These are phyloP conservation scores for Thalpophila matura DNA, from an alignment of 2,888 invertebrate species.

Conservation along the genomic window DNA sequence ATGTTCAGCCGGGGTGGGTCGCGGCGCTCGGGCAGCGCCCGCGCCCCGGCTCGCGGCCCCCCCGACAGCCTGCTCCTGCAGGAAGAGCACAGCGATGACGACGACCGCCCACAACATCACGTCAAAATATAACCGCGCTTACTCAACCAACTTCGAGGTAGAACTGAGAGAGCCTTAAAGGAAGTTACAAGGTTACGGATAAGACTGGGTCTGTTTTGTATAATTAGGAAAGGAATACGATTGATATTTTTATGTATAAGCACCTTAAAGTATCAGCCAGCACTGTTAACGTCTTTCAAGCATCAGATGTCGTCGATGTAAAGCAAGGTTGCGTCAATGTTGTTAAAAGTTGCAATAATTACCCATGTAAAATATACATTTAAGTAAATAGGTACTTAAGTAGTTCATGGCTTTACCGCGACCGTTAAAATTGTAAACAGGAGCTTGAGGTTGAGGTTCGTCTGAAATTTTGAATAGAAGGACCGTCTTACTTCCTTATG, in stretches of 20 bases:
- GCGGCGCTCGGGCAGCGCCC: constrained; percentile 80
- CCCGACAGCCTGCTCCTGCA: constrained; percentile 91
- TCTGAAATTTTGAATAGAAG: constrained; percentile 6
- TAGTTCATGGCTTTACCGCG: constrained; percentile 44
- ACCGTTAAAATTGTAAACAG: constrained; percentile 30
- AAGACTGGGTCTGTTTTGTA: constrained; percentile 85
- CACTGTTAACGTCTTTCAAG: constrained; percentile 35
- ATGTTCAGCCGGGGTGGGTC: constrained; percentile 93
- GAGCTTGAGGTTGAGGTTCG: background rate
- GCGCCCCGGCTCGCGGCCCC: constrained; percentile 86
- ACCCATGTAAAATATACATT: constrained; percentile 24
- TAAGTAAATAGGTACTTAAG: constrained; percentile 14
- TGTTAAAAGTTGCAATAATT: constrained; percentile 51
- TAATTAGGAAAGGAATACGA: constrained; percentile 74
- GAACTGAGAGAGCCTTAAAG: constrained; percentile 68
- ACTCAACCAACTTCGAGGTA: constrained; percentile 43
- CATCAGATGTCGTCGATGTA: constrained; percentile 21
- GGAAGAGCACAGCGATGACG: constrained; percentile 92
- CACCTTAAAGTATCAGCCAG: constrained; percentile 37
- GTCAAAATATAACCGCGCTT: constrained; percentile 63
- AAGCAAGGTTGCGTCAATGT: constrained; percentile 15
- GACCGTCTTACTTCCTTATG: constrained; percentile 10
- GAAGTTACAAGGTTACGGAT: constrained; percentile 81
- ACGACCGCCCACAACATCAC: constrained; percentile 86
- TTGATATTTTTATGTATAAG: constrained; percentile 66